Conservation (phyloP, 2,888 invertebrate species). For the Dichetophora obliterata region DNA sequence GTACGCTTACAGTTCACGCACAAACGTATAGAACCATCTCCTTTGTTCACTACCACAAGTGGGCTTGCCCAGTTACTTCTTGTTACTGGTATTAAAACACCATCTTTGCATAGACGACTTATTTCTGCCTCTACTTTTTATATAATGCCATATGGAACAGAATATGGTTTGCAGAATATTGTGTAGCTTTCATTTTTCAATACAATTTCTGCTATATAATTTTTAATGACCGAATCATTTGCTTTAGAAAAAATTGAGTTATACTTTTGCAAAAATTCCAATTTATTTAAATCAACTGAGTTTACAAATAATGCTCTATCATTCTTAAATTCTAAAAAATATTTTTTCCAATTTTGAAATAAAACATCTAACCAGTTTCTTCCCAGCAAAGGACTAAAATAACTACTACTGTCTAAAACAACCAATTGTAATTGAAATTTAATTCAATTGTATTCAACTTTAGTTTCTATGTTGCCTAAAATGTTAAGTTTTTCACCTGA, state of each 20-base stretch:
- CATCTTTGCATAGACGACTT: not conserved
- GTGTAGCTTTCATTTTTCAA: not conserved
- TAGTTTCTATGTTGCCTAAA: no score
- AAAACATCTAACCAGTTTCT: no score
- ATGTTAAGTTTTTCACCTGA: no score
- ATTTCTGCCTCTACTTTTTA: slow-evolving; percentile 21
- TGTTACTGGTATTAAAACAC: slow-evolving; percentile 14
- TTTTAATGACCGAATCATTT: not conserved
- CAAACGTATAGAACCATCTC: not conserved
- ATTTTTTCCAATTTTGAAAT: no score
- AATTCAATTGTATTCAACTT: no score
- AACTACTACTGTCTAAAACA: no score
- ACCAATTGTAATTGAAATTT: no score
- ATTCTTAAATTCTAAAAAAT: no score
- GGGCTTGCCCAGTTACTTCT: slow-evolving; percentile 32
- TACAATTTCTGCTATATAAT: not conserved
- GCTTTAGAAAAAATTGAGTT: slow-evolving; percentile 19
- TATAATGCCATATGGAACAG: slow-evolving; percentile 13
- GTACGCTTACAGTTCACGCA: not conserved
- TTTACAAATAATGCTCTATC: no score
- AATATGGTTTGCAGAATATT: slow-evolving; percentile 14
- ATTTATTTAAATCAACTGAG: no score
- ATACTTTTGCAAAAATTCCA: slow-evolving; percentile 4
- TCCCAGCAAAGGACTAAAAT: no score
- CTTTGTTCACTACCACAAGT: not conserved